phyloP scores from a whole-genome alignment of 2,113 vertebrate genomes.

The Spheniscus mendiculus region DNA sequence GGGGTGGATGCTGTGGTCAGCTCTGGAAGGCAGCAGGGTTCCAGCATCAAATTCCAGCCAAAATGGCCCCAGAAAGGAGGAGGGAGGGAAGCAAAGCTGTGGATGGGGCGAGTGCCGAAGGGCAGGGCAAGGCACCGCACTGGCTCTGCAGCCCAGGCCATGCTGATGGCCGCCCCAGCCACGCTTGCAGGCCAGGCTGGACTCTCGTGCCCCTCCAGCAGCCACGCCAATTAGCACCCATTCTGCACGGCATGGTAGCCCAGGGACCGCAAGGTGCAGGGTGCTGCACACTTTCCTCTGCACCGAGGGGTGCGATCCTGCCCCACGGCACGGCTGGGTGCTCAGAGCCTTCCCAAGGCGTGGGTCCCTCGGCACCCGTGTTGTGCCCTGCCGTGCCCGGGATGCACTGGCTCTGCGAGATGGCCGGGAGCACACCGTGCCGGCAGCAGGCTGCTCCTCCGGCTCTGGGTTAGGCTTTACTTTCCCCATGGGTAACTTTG shows the following conservation, averaged over 20 bases:
- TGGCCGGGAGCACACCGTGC: background rate
- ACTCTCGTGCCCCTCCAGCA: background rate
- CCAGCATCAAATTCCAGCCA: background rate
- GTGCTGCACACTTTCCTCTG: background rate
- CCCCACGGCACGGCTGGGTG: background rate
- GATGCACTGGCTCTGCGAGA: background rate
- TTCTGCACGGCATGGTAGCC: background rate
- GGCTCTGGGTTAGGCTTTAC: rapidly evolving
- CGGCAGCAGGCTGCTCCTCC: background rate
- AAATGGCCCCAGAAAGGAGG: background rate
- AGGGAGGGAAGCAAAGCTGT: background rate
- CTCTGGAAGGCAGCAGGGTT: background rate
- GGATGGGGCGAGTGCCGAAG: background rate
- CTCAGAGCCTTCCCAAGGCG: background rate
- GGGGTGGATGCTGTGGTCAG: too few species aligned
- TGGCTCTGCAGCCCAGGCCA: background rate
- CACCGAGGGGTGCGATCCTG: background rate
- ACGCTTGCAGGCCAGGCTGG: too few species aligned
- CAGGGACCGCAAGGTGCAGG: background rate
- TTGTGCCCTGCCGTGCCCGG: rapidly evolving
- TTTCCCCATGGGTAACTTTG: background rate
- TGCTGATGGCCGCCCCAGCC: background rate
- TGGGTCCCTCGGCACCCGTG: background rate
- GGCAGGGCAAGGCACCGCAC: too few species aligned
- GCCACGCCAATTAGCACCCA: background rate